A percentile compares a stretch with the other conserved stretches of the same genome.
Evolutionary conservation across 2,113 vertebrate species (phyloP).

Genomic region (Pantherophis guttatus): DNA sequence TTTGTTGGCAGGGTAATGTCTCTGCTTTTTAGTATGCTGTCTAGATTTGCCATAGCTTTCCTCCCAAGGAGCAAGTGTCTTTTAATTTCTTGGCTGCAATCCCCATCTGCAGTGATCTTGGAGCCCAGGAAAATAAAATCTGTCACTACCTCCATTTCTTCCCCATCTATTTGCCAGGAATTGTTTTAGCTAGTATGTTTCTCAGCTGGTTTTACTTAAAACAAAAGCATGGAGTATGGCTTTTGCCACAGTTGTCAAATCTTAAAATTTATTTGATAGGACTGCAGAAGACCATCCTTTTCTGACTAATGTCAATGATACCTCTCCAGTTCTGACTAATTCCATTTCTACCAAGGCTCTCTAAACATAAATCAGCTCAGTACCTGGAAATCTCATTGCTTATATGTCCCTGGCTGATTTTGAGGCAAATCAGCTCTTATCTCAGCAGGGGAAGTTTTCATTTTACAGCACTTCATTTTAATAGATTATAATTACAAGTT

Average conservation of each 20-base stretch:
- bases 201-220: neutral
- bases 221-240: neutral
- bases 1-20: too few species aligned
- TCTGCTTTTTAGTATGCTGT: too few species aligned
- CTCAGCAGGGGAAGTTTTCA: constrained; percentile 6
- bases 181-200: neutral
- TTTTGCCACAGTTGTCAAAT: neutral
- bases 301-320: neutral
- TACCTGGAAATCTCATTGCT: constrained; percentile 2
- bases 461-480: constrained; percentile 35
- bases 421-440: neutral
- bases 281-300: neutral
- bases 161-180: too few species aligned
- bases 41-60: too few species aligned
- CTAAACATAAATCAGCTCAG: constrained; percentile 1
- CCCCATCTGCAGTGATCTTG: too few species aligned
- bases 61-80: too few species aligned
- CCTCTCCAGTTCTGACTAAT: neutral
- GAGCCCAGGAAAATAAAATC: too few species aligned
- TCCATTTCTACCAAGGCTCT: neutral
- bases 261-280: neutral
- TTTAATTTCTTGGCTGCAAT: too few species aligned
- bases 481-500: constrained; percentile 30
- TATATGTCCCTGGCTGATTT: neutral
- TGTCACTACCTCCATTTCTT: too few species aligned